phyloP scores from a whole-genome alignment of 2,113 vertebrate species.

The Catharus minimus region DNA sequence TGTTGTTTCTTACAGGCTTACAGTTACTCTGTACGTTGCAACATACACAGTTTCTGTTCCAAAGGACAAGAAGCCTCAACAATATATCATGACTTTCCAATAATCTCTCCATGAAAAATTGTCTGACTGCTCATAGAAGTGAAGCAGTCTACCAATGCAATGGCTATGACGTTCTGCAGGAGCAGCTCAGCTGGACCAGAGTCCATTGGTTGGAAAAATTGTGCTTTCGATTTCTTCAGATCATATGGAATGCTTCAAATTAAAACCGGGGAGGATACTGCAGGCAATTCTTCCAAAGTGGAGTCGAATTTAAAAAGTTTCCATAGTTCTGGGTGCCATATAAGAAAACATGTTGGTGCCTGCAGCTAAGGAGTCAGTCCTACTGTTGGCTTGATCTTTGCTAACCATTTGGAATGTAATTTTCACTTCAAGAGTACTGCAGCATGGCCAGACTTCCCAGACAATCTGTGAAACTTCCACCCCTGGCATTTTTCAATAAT shows the following conservation, averaged over 20 bases:
- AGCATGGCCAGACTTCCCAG: neutral
- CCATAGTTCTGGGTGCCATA: accelerated
- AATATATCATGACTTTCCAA: neutral
- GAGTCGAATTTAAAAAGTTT: neutral
- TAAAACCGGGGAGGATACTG: neutral
- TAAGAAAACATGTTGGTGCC: neutral
- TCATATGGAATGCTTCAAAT: neutral
- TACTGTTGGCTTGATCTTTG: neutral
- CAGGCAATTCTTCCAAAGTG: neutral
- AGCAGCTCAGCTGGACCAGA: neutral
- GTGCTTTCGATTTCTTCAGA: neutral
- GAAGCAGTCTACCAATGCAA: neutral
- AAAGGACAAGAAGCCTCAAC: neutral
- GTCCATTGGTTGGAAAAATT: neutral
- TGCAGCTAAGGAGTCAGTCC: neutral
- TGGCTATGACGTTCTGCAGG: neutral
- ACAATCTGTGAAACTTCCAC: neutral
- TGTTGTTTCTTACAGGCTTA: neutral
- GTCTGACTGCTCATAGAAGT: neutral
- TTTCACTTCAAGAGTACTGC: neutral
- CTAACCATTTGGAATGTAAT: neutral
- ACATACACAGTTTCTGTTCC: neutral
- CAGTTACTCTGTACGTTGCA: neutral
- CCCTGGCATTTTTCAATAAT: neutral
- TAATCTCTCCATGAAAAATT: neutral